Percentiles rank a stretch among this genome's conserved stretches.
phyloP scores from a whole-genome alignment of 1,140 invertebrate genomes.

The Musca vetustissima region DNA sequence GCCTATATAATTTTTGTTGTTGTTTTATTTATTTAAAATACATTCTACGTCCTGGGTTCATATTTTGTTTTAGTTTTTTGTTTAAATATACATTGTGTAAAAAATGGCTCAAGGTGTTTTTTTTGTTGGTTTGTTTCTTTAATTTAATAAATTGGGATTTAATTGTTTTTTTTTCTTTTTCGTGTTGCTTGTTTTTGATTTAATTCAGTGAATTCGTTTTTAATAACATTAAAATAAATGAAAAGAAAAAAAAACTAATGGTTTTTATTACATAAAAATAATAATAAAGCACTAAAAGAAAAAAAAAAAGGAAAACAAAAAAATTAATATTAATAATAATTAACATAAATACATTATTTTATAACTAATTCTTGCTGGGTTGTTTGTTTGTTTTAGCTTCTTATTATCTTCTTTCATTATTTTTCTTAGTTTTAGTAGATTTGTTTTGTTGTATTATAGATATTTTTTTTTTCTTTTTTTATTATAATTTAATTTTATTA shows the following conservation, averaged over 20 bases:
- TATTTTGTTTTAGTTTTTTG: background rate
- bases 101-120: background rate
- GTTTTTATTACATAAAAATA: constrained; percentile 20
- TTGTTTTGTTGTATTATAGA: background rate
- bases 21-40: background rate
- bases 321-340: background rate
- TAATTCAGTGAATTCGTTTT: constrained; percentile 14
- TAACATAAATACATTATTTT: constrained; percentile 16
- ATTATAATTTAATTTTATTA: constrained; percentile 20
- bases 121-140: background rate
- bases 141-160: background rate
- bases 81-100: constrained; percentile 7
- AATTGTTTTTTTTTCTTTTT: background rate
- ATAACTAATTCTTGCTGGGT: constrained; percentile 18
- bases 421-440: constrained; percentile 10
- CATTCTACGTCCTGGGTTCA: background rate
- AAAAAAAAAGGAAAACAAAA: background rate
- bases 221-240: constrained; percentile 17
- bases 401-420: constrained; percentile 18
- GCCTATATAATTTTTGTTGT: too few species aligned
- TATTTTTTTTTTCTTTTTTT: constrained; percentile 16
- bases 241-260: background rate
- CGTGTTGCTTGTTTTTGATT: background rate
- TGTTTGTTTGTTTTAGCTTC: constrained; percentile 15
- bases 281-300: constrained; percentile 11